Conservation (phyloP, 2,113 vertebrate genomes). For the Tachysurus vachellii region DNA sequence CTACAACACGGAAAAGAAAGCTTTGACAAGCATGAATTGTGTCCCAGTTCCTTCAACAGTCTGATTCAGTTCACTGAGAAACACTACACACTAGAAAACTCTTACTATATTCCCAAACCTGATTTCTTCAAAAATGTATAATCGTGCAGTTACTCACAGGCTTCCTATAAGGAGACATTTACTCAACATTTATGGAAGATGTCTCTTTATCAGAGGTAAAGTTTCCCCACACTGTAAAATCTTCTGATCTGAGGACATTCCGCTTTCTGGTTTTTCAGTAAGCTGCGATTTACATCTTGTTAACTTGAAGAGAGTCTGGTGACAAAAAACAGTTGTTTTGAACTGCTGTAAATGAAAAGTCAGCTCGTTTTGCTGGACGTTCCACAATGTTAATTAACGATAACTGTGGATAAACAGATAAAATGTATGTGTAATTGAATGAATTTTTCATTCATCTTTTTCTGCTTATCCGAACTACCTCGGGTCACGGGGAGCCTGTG, state of each 20-base stretch:
- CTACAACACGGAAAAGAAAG: constrained; percentile 42
- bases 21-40: constrained; percentile 20
- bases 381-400: not conserved
- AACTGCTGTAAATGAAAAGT: not conserved
- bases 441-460: too few species aligned
- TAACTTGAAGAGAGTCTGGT: not conserved
- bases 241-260: not conserved
- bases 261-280: not conserved
- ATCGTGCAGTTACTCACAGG: not conserved
- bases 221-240: not conserved
- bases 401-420: not conserved
- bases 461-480: too few species aligned
- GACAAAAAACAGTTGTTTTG: not conserved
- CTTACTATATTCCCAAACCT: not conserved
- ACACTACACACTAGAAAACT: not conserved
- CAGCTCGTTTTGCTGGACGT: not conserved
- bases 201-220: not conserved
- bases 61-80: not conserved
- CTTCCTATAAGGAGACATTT: not conserved
- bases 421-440: not conserved
- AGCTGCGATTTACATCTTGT: not conserved
- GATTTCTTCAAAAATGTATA: not conserved
- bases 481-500: too few species aligned
- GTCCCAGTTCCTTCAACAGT: not conserved
- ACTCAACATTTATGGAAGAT: not conserved